Evolutionary conservation across 92 coral and sea anemone species (phyloP).

Genomic region (Palythoa caribaeorum): DNA sequence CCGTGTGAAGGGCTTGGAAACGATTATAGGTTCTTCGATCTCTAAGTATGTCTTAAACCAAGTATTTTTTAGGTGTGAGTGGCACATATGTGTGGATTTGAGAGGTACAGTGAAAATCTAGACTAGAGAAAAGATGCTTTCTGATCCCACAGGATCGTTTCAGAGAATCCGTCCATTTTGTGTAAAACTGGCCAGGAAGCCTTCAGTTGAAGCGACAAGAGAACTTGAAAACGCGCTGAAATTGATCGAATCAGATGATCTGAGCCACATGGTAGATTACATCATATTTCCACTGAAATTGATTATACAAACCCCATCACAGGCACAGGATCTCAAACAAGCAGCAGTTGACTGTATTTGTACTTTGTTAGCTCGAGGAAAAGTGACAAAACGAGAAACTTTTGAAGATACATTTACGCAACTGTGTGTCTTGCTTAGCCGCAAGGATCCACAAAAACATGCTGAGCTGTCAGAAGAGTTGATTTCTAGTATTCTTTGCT

Average conservation of each 20-base stretch:
- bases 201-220: constrained; percentile 67
- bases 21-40: no score
- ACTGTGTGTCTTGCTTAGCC: constrained; percentile 78
- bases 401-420: constrained; percentile 82
- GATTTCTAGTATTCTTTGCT: constrained; percentile 71
- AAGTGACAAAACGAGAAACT: constrained; percentile 62
- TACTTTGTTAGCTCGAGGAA: constrained; percentile 65
- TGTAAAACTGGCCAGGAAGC: constrained; percentile 81
- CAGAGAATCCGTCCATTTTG: constrained; percentile 87
- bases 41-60: no score
- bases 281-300: constrained; percentile 88
- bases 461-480: constrained; percentile 83
- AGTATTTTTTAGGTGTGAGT: no score
- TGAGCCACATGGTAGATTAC: constrained; percentile 77
- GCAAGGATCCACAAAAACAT: constrained; percentile 76
- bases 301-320: constrained; percentile 65
- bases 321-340: constrained; percentile 80
- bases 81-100: no score
- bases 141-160: constrained; percentile 74
- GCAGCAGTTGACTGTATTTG: constrained; percentile 76
- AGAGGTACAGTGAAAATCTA: neutral
- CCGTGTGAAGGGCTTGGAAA: no score
- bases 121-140: constrained; percentile 40
- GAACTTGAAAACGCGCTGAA: constrained; percentile 67
- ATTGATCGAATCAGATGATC: constrained; percentile 44